Evolutionary conservation across 2,113 vertebrate genomes (phyloP).

Genomic region (Pavo muticus): DNA sequence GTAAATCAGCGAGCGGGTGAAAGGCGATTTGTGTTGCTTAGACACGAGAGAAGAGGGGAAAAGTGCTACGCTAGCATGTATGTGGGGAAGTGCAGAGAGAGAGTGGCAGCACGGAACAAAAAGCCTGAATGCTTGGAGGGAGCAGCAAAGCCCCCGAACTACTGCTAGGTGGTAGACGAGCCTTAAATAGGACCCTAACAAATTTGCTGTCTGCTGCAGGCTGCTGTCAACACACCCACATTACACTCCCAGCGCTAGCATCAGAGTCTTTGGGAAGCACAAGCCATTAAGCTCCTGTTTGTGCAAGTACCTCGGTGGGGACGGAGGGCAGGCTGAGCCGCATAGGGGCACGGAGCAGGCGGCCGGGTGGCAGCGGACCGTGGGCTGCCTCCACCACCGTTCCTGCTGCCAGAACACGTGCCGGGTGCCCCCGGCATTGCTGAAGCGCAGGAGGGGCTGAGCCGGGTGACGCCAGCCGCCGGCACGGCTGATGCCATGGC

Average conservation of each 20-base stretch:
- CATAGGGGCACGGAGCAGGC: background rate
- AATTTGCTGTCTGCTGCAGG: background rate
- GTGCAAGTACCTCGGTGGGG: background rate
- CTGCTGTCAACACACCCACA: background rate
- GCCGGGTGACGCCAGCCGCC: background rate
- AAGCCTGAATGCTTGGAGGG: background rate
- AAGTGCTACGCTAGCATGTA: background rate
- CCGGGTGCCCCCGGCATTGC: background rate
- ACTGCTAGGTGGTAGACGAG: background rate
- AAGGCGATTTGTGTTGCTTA: conserved; percentile 12
- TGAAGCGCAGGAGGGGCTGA: background rate
- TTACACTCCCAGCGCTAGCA: fast-evolving
- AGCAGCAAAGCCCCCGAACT: background rate
- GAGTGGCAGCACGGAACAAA: background rate
- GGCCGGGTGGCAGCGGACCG: background rate
- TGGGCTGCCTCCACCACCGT: background rate
- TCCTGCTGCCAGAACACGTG: background rate
- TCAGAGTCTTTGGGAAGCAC: background rate
- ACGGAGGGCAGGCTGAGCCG: background rate
- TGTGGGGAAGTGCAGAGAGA: background rate
- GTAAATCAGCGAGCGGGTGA: background rate
- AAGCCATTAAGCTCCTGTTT: fast-evolving
- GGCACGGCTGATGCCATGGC: background rate
- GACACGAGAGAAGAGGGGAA: background rate
- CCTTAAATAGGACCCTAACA: background rate